phyloP scores from a whole-genome alignment of 2,888 invertebrate species.

The Cryptosula pallasiana region DNA sequence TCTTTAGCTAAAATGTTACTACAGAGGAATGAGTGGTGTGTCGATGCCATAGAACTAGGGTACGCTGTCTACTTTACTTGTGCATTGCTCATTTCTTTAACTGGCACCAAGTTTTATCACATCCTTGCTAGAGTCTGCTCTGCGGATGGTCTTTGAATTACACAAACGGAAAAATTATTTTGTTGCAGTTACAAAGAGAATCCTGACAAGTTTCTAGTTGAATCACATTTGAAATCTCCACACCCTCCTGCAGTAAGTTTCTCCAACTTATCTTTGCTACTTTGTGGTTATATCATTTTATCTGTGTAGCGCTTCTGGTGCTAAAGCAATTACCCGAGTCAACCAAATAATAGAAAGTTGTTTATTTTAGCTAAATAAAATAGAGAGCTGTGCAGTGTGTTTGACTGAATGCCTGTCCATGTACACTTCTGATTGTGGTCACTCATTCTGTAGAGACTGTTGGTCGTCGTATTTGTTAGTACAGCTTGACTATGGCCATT shows the following conservation, averaged over 20 bases:
- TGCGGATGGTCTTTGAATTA: too few species aligned
- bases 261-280: too few species aligned
- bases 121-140: too few species aligned
- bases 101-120: too few species aligned
- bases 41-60: conserved; percentile 63
- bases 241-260: neutral
- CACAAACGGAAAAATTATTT: too few species aligned
- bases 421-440: conserved; percentile 63
- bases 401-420: neutral
- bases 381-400: conserved; percentile 6
- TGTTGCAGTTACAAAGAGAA: conserved; percentile 67
- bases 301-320: too few species aligned
- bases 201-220: conserved; percentile 52
- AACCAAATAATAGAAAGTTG: too few species aligned
- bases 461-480: conserved; percentile 95
- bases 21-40: conserved; percentile 84
- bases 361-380: neutral
- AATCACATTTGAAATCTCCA: conserved; percentile 48
- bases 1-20: conserved; percentile 88
- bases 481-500: conserved; percentile 81
- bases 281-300: too few species aligned
- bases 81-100: too few species aligned
- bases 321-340: too few species aligned
- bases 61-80: conserved; percentile 9
- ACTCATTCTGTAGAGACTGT: conserved; percentile 90